These are phyloP conservation scores for Venturia canescens DNA, from an alignment of 1,140 invertebrate genomes.

Conservation along the genomic window DNA sequence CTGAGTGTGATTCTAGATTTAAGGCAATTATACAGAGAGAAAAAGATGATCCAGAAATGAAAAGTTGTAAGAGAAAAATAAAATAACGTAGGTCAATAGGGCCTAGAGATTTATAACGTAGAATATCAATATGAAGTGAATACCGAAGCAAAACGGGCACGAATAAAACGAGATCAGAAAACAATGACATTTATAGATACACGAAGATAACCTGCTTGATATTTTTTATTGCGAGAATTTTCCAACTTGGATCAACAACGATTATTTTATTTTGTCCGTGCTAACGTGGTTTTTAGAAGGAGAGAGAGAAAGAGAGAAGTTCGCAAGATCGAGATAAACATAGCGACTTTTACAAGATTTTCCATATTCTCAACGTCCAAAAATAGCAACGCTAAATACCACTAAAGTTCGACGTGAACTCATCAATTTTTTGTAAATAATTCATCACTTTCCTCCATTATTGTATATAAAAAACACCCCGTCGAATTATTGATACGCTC, in stretches of 20 bases:
- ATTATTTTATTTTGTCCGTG: too few relatives aligned
- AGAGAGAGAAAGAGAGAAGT: conserved; percentile 11
- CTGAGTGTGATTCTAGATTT: conserved; percentile 73
- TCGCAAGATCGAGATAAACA: too few relatives aligned
- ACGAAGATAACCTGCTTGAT: too few relatives aligned
- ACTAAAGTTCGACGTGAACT: background rate
- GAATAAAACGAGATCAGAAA: background rate
- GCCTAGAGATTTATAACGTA: conserved; percentile 35
- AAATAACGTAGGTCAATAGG: conserved; percentile 25
- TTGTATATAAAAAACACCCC: background rate
- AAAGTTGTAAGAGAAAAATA: background rate
- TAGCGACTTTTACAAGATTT: too few relatives aligned
- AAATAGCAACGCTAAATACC: background rate
- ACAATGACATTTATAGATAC: too few relatives aligned
- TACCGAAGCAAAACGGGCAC: background rate
- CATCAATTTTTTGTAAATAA: conserved; percentile 7
- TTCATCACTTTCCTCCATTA: too few relatives aligned
- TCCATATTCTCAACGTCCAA: too few relatives aligned
- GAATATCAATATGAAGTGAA: conserved; percentile 15
- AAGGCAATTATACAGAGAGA: conserved; percentile 50
- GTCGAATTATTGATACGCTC: too few relatives aligned
- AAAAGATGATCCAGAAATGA: background rate
- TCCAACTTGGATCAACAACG: too few relatives aligned
- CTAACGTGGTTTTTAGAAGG: too few relatives aligned
- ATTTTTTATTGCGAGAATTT: too few relatives aligned